These are phyloP conservation scores for Myotis myotis DNA, from an alignment of 2,797 vertebrate genomes.

Conservation along the genomic window DNA sequence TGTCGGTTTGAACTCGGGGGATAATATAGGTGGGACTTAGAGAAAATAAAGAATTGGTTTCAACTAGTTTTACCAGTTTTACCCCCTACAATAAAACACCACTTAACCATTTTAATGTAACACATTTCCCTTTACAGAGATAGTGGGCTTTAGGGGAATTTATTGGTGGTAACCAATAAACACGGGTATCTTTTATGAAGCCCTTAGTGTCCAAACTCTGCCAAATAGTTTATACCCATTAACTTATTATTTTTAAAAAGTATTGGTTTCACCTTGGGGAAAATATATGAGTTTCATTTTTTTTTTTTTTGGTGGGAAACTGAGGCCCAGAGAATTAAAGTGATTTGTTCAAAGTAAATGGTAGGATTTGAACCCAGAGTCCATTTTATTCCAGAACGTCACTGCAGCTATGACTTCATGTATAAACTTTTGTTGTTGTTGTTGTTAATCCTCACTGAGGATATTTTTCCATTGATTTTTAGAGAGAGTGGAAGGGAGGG, in stretches of 20 bases:
- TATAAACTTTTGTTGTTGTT: neutral
- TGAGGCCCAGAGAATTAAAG: neutral
- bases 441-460: too few species aligned
- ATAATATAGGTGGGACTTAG: constrained; percentile 50
- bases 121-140: constrained; percentile 59
- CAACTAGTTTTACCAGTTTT: constrained; percentile 83
- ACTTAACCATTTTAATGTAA: constrained; percentile 72
- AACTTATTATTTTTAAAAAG: neutral
- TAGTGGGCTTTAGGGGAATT: constrained; percentile 21
- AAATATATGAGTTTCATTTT: neutral
- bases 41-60: constrained; percentile 79
- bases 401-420: neutral
- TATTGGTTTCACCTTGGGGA: neutral
- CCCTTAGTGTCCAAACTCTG: neutral
- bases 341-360: neutral
- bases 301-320: neutral
- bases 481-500: too few species aligned
- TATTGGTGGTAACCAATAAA: neutral
- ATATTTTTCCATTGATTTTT: too few species aligned
- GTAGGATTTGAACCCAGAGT: neutral
- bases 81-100: constrained; percentile 62
- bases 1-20: constrained; percentile 76
- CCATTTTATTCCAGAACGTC: neutral
- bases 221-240: neutral
- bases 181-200: neutral